A percentile compares a stretch with the other conserved stretches of the same genome.
phyloP scores from a whole-genome alignment of 2,797 vertebrate genomes.

The Leuciscus waleckii region DNA sequence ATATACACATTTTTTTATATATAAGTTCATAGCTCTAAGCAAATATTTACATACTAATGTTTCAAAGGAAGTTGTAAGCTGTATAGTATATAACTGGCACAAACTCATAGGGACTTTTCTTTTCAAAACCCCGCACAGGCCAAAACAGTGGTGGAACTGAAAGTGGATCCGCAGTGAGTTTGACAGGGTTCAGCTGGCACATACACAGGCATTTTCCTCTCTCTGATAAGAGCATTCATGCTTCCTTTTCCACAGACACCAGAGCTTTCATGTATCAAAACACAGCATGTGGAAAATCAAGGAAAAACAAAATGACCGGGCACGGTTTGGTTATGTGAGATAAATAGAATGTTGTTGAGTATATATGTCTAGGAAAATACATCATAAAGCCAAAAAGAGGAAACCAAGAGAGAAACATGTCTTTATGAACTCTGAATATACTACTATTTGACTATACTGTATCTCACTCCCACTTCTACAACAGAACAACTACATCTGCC shows the following conservation, averaged over 20 bases:
- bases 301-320: constrained; percentile 11
- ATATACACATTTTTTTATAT: neutral
- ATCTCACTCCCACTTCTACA: neutral
- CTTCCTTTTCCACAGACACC: constrained; percentile 64
- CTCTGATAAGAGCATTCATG: constrained; percentile 69
- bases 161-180: constrained; percentile 63
- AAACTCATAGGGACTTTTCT: constrained; percentile 16
- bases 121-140: constrained; percentile 58
- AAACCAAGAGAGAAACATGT: constrained; percentile 43
- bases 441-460: neutral
- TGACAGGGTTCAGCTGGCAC: constrained; percentile 63
- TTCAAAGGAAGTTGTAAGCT: constrained; percentile 4
- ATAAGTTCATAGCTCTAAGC: neutral
- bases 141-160: constrained; percentile 57
- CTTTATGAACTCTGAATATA: too few relatives aligned
- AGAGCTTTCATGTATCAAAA: constrained; percentile 66
- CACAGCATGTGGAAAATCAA: constrained; percentile 43
- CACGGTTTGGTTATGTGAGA: constrained; percentile 23
- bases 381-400: constrained; percentile 47
- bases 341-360: constrained; percentile 30
- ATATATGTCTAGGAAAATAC: constrained; percentile 41
- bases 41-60: constrained; percentile 18
- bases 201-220: constrained; percentile 60
- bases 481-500: constrained; percentile 34
- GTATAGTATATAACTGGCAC: neutral